phyloP scores from a whole-genome alignment of 2,888 invertebrate species.

The Dicyrtomina minuta region DNA sequence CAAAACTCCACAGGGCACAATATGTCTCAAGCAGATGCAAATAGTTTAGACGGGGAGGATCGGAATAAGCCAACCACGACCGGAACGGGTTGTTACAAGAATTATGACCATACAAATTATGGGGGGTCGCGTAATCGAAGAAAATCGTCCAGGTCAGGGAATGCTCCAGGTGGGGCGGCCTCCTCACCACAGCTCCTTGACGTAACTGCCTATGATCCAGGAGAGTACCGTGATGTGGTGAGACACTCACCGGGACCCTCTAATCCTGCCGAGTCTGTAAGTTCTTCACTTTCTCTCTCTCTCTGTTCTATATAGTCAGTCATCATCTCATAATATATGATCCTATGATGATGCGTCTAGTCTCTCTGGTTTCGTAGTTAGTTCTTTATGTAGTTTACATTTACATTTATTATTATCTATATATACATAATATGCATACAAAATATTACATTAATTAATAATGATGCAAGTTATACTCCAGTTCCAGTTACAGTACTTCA shows the following conservation, averaged over 20 bases:
- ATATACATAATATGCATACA: not conserved
- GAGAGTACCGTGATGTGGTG: conserved; percentile 40
- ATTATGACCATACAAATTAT: conserved; percentile 56
- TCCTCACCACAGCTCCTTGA: conserved; percentile 43
- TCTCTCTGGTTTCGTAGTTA: not conserved
- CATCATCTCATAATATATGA: not conserved
- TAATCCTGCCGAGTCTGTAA: conserved; percentile 34
- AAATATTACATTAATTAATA: too few species aligned
- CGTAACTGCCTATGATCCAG: conserved; percentile 42
- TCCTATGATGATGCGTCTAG: not conserved
- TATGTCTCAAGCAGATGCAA: conserved; percentile 84
- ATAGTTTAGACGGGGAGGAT: conserved; percentile 70
- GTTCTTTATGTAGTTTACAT: not conserved
- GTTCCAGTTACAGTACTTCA: too few species aligned
- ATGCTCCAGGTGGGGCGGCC: conserved; percentile 22
- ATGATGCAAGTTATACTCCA: too few species aligned
- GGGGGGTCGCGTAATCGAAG: conserved; percentile 22
- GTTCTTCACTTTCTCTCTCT: not conserved
- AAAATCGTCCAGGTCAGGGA: conserved; percentile 31
- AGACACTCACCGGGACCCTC: conserved; percentile 43
- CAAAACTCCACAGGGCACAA: conserved; percentile 72
- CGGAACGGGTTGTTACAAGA: conserved; percentile 58
- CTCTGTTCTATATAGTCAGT: not conserved
- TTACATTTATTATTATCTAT: not conserved
- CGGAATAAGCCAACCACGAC: conserved; percentile 69